These are phyloP conservation scores for Hetaerina titia DNA, from an alignment of 2,888 invertebrate genomes.

Conservation along the genomic window DNA sequence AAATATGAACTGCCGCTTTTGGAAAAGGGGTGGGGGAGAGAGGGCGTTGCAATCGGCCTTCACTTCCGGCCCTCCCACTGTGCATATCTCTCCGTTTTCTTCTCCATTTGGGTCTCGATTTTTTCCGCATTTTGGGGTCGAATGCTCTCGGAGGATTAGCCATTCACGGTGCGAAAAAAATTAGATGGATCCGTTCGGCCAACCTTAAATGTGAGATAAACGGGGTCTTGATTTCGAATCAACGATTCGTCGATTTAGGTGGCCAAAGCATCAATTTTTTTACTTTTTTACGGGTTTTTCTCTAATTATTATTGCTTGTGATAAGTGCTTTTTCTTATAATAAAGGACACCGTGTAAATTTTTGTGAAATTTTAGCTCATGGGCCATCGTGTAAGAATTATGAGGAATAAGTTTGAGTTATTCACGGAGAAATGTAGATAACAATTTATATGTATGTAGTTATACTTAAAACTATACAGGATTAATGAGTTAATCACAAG, in stretches of 20 bases:
- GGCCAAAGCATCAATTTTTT: not conserved
- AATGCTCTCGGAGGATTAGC: not conserved
- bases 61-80: conserved; percentile 32
- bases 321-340: not conserved
- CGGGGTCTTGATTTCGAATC: conserved; percentile 15
- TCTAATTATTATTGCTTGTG: not conserved
- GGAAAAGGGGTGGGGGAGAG: not conserved
- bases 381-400: not conserved
- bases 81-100: not conserved
- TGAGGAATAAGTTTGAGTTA: too few relatives aligned
- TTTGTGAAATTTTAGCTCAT: not conserved
- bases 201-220: not conserved
- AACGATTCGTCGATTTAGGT: not conserved
- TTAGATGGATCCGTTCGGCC: not conserved
- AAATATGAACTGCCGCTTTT: conserved; percentile 60
- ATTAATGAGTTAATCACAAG: too few relatives aligned
- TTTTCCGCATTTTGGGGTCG: not conserved
- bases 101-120: not conserved
- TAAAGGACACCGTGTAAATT: not conserved
- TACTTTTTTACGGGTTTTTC: not conserved
- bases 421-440: too few relatives aligned
- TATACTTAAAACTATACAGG: too few relatives aligned
- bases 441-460: too few relatives aligned
- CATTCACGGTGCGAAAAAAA: not conserved
- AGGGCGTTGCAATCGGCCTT: conserved; percentile 60